Percentiles rank a stretch among this genome's conserved stretches.
Conservation (phyloP, 64 coral and sea anemone species). For the Dendronephthya gigantea region DNA sequence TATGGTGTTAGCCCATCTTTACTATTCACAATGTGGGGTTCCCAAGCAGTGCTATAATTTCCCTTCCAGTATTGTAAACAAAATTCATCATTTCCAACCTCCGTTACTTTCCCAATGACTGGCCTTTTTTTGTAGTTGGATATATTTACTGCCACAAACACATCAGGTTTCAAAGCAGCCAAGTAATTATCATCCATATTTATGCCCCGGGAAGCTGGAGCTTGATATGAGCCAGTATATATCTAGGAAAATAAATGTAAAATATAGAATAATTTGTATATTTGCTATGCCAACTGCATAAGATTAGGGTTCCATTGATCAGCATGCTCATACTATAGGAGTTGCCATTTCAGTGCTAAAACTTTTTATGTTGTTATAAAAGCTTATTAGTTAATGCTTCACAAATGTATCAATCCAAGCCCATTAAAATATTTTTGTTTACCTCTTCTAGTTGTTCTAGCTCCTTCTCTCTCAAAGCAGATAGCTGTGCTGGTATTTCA, state of each 20-base stretch:
- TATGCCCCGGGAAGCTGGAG: not conserved
- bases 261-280: not conserved
- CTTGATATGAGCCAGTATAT: not conserved
- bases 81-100: too few relatives aligned
- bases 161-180: not conserved
- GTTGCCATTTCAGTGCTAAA: not conserved
- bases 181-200: not conserved
- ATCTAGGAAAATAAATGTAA: not conserved
- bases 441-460: not conserved
- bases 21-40: not conserved
- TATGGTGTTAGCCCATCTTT: not conserved
- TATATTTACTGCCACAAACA: not conserved
- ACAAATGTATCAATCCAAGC: too few relatives aligned
- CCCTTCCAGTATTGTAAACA: constrained; percentile 31
- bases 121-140: constrained; percentile 8
- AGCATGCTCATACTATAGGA: not conserved
- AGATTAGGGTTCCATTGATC: not conserved
- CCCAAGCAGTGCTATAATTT: constrained; percentile 19
- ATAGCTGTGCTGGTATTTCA: not conserved
- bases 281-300: not conserved
- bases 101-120: constrained; percentile 26
- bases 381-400: too few relatives aligned
- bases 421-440: not conserved
- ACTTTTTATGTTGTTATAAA: not conserved
- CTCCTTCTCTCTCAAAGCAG: not conserved